Evolutionary conservation across 1,140 invertebrate species (phyloP), one percentile per base, ranked within the genome.

Genomic region (Orius insidiosus): DNA sequence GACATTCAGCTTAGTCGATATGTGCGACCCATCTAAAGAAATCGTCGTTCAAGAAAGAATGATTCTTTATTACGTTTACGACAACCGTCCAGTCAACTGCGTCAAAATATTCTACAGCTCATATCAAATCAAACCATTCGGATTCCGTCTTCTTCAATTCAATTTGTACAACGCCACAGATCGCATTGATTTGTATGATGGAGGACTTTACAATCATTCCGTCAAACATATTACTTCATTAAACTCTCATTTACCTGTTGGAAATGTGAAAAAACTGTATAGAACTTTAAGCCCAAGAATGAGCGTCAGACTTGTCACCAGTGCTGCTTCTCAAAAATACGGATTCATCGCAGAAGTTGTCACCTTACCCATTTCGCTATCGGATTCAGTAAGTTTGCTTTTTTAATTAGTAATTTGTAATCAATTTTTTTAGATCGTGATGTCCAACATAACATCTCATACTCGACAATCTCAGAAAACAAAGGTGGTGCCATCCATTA

Each of bases 291-390:
- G 76, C 13, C 75, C 84, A 0, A 86, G 84, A 55, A 65, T 99
- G 43, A 93, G 88, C 56, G 67, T 98, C 2, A 82, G 88, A 59
- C 62, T 98, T 8, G 89, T 95, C 58, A 89, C 92, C 0, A 94
- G 90, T 50, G 92, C 93, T 32, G 92, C 90, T 0, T 86, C 86
- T 36, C 78, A 76, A 18, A 68, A 75, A n/a, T 84, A 94, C 63
- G 96, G 96, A 45, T 99, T 99, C 59, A 85, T 98, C 53, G 95
- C 94, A 10, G 94, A 99, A 68, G 75, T 99, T 45, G 78, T 97
- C 0, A 94, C 90, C 0, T 63, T 97, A 14, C 95, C 95, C 0
- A 85, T 90, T 54, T 85, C 86, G 78, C 83, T 10, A 80, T 90
- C 58, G 83, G 84, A 56, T 80, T 87, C 56, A 82, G 85, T 87